A percentile compares a stretch with the other conserved stretches of the same genome.
These are phyloP conservation scores for Chionodraco myersi DNA, from an alignment of 2,113 vertebrate species.

Conservation along the genomic window DNA sequence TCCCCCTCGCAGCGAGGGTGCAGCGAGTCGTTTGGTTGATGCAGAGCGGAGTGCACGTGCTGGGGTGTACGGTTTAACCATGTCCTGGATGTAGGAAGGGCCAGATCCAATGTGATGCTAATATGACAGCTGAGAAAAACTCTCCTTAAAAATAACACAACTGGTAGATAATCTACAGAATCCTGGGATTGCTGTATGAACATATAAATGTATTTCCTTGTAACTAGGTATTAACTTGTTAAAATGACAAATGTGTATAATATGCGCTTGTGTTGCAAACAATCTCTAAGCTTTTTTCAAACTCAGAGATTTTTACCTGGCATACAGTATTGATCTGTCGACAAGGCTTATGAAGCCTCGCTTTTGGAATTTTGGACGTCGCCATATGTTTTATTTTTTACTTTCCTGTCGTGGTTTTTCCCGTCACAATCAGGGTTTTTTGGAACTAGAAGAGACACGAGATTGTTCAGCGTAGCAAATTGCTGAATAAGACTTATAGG, in stretches of 20 bases:
- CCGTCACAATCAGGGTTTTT: no score
- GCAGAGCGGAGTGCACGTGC: no score
- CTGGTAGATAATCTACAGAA: slow-evolving; percentile 16
- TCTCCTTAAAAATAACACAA: slow-evolving; percentile 10
- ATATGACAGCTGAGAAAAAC: slow-evolving; percentile 43
- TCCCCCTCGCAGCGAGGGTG: no score
- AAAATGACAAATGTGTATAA: slow-evolving; percentile 18
- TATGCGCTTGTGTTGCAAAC: background rate
- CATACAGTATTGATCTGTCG: background rate
- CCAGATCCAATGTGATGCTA: slow-evolving; percentile 14
- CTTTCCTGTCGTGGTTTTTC: no score
- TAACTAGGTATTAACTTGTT: slow-evolving; percentile 20
- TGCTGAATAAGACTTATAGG: no score
- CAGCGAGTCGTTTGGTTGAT: no score
- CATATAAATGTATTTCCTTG: background rate
- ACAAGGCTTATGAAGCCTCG: background rate
- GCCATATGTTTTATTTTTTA: no score
- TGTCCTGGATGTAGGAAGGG: no score
- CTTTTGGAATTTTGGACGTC: no score
- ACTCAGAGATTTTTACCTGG: slow-evolving; percentile 3
- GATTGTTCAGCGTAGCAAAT: no score
- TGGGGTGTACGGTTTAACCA: no score
- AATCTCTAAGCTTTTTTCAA: slow-evolving; percentile 21
- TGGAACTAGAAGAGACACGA: no score
- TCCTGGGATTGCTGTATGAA: background rate